These are phyloP conservation scores for Halcyon leucocephala DNA, from an alignment of 2,797 vertebrate species.

Conservation along the genomic window DNA sequence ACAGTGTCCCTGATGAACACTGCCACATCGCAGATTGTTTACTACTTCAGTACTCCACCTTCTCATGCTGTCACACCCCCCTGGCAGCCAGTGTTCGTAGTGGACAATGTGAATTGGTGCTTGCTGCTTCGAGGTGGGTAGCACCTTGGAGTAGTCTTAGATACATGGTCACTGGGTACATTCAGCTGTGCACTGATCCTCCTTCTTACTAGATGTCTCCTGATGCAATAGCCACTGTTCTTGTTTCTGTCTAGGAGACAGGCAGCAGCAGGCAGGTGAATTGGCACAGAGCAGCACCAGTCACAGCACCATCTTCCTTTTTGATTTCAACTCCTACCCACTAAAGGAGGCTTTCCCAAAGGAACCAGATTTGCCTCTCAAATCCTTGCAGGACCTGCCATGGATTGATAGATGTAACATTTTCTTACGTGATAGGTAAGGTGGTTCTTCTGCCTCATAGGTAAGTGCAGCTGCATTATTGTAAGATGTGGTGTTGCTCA, in stretches of 20 bases:
- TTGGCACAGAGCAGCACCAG: neutral
- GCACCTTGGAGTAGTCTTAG: neutral
- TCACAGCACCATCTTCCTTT: conserved; percentile 68
- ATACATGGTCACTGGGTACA: neutral
- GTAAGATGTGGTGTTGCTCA: neutral
- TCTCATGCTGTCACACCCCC: conserved; percentile 5
- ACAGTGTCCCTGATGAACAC: conserved; percentile 72
- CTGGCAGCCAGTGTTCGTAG: conserved; percentile 76
- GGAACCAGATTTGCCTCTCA: neutral
- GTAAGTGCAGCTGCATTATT: neutral
- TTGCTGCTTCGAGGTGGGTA: conserved; percentile 75
- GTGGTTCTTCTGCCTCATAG: neutral
- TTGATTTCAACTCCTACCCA: conserved; percentile 64
- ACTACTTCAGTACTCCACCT: conserved; percentile 58
- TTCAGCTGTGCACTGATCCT: neutral
- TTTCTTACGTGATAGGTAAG: conserved; percentile 70
- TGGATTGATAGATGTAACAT: conserved; percentile 69
- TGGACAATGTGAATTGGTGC: conserved; percentile 49
- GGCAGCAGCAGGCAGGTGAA: neutral
- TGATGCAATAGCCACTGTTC: neutral
- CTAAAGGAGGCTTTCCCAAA: conserved; percentile 48
- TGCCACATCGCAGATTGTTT: conserved; percentile 43
- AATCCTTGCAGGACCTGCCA: neutral
- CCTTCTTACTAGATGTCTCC: neutral
- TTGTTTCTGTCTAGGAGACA: conserved; percentile 6